Conservation (phyloP, 2,888 invertebrate genomes). For the Odontomyia ornata region DNA sequence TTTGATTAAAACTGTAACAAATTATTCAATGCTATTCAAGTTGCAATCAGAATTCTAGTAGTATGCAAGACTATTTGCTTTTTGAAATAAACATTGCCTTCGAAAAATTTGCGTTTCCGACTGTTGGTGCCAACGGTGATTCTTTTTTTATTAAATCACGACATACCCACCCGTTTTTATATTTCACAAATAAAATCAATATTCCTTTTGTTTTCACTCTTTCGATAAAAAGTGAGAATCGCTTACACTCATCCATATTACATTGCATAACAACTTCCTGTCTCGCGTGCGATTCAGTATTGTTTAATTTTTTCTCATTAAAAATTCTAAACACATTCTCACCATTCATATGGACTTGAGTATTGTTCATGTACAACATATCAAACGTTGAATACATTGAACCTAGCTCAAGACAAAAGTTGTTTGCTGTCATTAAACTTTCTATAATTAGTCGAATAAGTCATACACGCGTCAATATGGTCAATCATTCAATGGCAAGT, state of each 20-base stretch:
- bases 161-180: too few relatives aligned
- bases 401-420: background rate
- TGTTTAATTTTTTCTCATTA: background rate
- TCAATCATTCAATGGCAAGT: background rate
- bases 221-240: constrained; percentile 28
- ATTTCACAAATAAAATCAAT: too few relatives aligned
- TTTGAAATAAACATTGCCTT: too few relatives aligned
- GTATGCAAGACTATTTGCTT: too few relatives aligned
- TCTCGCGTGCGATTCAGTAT: background rate
- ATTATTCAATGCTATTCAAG: too few relatives aligned
- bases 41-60: too few relatives aligned
- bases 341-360: background rate
- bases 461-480: background rate
- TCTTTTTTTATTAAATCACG: too few relatives aligned
- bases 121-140: too few relatives aligned
- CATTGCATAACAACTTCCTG: constrained; percentile 28
- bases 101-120: too few relatives aligned
- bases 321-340: constrained; percentile 1
- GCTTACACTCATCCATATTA: background rate
- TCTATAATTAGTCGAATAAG: constrained; percentile 26
- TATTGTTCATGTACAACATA: background rate
- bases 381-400: background rate
- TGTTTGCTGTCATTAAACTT: constrained; percentile 6
- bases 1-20: too few relatives aligned
- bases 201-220: too few relatives aligned